phyloP scores from a whole-genome alignment of 2,113 vertebrate genomes.

The Terrapene triunguis region DNA sequence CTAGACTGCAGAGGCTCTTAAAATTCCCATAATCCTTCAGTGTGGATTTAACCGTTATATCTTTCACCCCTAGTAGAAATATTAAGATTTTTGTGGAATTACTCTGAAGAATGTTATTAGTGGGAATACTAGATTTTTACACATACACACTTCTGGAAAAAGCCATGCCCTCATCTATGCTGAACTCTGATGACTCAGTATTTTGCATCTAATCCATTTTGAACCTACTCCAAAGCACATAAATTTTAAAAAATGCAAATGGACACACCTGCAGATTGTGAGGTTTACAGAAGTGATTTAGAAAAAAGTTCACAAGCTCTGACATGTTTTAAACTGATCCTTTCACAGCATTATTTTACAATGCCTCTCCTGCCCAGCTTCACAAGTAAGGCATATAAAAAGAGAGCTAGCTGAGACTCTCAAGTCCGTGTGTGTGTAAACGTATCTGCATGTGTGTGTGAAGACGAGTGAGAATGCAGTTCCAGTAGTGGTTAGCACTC shows the following conservation, averaged over 20 bases:
- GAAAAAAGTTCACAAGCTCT: background rate
- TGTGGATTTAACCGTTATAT: background rate
- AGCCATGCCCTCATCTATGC: background rate
- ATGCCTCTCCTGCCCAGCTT: background rate
- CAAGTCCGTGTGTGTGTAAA: background rate
- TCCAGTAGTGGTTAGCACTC: background rate
- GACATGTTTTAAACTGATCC: background rate
- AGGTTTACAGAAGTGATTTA: conserved; percentile 18
- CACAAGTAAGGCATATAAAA: background rate
- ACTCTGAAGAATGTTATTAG: background rate
- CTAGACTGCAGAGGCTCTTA: background rate
- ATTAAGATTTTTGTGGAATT: background rate
- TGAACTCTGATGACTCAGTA: background rate
- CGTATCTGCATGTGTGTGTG: background rate
- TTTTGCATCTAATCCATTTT: background rate
- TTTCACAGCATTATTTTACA: background rate
- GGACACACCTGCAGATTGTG: background rate
- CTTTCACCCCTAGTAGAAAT: background rate
- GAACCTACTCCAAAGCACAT: conserved; percentile 24
- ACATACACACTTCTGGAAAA: background rate
- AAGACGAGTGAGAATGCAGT: background rate
- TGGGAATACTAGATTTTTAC: background rate
- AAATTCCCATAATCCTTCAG: background rate
- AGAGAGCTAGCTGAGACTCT: background rate
- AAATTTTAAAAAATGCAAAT: background rate